Evolutionary conservation across 1,140 invertebrate genomes (phyloP), one percentile per base, ranked within the genome.

Genomic region (Drusus annulatus): DNA sequence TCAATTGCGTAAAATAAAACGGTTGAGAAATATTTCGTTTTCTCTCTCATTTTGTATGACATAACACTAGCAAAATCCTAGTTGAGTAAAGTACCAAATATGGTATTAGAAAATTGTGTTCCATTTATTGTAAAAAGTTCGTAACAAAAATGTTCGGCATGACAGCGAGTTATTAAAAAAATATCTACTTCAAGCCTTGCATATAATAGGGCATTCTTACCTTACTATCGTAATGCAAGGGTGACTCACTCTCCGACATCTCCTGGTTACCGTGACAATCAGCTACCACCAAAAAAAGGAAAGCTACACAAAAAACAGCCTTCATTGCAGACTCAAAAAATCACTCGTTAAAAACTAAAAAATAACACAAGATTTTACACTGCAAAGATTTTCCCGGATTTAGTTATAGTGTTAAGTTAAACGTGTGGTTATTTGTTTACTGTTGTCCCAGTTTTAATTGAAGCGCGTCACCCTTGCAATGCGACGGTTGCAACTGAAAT

Each of bases 401-500:
- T 21, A 19, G 17, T 10, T 1, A 45, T 36, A 7, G 8, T 36
- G 2, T 13, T 45, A 13, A 45, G 8, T 13, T 45, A 2, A 15
- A 36, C 50, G 31, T 17, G 25, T 45, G 50, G 36, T 23, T 28
- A 65, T n/a, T 25, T 15, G 36, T 45, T 45, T 68, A 31, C 8
- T 45, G 36, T 13, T n/a, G 10, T 28, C 28, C 63, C 23, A 28
- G 17, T 68, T 68, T 68, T 15, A 28, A 17, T 6, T 28, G 19
- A 21, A 28, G 16, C 19, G 25, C 25, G 52, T 62, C 52, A 76
- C 52, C 56, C 74, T 76, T 62, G 62, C 68, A n/a, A 60, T 25
- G 74, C 62, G 60, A 76, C 74, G 56, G 73, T 75, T 52, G 56
- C 31, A 45, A 68, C 52, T 71, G 62, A 81, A 81, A 79, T 81